Evolutionary conservation across 2,113 vertebrate genomes (phyloP).

Genomic region (Paradisaea rubra): DNA sequence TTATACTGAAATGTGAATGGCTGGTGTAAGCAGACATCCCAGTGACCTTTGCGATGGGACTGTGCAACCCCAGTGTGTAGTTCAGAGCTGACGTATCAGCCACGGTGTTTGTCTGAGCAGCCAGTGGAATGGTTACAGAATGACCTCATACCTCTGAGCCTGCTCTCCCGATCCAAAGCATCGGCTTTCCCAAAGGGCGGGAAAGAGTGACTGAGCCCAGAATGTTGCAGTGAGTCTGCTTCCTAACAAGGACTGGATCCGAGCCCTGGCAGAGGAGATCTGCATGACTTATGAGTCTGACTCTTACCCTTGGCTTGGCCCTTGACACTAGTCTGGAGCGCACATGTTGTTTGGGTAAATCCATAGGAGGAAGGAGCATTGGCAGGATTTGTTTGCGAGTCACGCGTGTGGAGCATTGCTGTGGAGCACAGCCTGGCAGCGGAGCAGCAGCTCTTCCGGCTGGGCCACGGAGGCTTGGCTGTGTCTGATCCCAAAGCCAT

Average conservation of each 20-base stretch:
- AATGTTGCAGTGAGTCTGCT: background rate
- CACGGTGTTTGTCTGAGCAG: background rate
- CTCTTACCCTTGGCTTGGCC: constrained; percentile 15
- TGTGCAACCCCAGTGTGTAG: background rate
- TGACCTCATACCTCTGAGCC: background rate
- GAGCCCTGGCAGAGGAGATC: constrained; percentile 30
- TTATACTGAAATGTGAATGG: background rate
- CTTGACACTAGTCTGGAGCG: background rate
- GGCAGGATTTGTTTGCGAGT: background rate
- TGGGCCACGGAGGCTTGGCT: accelerated
- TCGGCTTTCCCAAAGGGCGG: background rate
- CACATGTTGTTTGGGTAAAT: constrained; percentile 19
- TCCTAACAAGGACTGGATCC: constrained; percentile 50
- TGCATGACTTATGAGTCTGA: background rate
- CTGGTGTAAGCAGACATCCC: background rate
- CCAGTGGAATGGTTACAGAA: background rate
- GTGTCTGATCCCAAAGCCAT: accelerated
- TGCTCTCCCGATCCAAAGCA: background rate
- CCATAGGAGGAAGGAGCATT: background rate
- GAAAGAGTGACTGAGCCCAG: background rate
- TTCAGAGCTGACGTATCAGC: background rate
- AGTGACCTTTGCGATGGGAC: background rate
- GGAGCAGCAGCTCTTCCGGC: accelerated
- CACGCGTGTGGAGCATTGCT: accelerated
- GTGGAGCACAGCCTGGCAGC: background rate